Conservation (phyloP, 2,113 vertebrate species). For the Columbina picui region DNA sequence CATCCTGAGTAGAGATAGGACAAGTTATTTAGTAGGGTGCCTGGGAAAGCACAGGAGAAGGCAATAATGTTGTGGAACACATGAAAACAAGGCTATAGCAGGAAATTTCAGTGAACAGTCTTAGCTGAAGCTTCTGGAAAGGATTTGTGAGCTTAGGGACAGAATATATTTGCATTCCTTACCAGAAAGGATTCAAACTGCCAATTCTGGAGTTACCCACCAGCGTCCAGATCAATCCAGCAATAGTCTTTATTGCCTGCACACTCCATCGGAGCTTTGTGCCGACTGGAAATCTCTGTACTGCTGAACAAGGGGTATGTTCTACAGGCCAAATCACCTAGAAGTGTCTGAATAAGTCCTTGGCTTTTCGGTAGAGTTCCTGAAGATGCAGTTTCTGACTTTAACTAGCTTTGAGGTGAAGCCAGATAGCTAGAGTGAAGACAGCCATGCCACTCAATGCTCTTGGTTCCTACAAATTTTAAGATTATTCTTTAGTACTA, state of each 20-base stretch:
- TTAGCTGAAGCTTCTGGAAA: background rate
- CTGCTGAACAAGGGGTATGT: background rate
- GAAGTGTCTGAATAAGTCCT: background rate
- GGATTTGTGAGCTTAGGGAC: background rate
- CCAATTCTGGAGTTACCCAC: background rate
- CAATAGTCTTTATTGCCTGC: background rate
- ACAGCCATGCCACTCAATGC: background rate
- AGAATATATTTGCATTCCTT: background rate
- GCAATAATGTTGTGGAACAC: background rate
- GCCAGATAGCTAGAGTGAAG: background rate
- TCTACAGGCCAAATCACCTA: background rate
- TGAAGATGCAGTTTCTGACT: background rate
- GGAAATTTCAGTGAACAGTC: background rate
- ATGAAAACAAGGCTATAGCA: background rate
- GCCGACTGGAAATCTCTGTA: background rate
- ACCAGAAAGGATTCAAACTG: background rate
- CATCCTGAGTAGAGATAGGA: conserved; percentile 82
- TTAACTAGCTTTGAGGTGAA: background rate
- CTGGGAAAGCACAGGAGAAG: background rate
- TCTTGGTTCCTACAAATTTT: accelerated
- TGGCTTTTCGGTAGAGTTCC: background rate
- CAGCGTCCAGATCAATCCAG: background rate
- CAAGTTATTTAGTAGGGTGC: background rate
- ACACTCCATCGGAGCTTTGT: background rate
- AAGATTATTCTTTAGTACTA: background rate